Percentiles rank a stretch among this genome's conserved stretches.
Conservation (phyloP, 2,113 vertebrate species). For the Coptodon rendalli region DNA sequence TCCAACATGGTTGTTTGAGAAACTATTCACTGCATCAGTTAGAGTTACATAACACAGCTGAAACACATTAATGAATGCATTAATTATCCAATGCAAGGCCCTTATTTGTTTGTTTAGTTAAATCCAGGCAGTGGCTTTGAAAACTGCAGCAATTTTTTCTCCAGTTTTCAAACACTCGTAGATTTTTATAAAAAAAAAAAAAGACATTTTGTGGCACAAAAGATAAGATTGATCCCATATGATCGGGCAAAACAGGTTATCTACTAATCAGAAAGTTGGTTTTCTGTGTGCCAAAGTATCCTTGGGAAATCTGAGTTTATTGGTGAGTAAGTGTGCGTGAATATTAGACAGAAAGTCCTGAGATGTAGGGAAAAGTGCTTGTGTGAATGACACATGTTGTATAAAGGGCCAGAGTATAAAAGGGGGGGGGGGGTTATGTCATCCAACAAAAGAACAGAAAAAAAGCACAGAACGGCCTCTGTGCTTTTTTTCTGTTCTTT, state of each 20-base stretch:
- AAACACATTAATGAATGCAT: background rate
- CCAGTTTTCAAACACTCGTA: background rate
- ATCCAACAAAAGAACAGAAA: background rate
- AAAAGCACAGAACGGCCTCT: background rate
- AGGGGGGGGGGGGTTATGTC: too few species aligned
- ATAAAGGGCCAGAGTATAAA: background rate
- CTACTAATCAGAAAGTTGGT: background rate
- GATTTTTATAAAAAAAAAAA: background rate
- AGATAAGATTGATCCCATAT: background rate
- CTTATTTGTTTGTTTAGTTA: background rate
- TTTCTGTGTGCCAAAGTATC: background rate
- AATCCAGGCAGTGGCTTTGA: fast-evolving
- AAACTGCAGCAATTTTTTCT: background rate
- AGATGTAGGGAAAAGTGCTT: background rate
- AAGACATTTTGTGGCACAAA: background rate
- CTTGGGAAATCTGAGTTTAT: background rate
- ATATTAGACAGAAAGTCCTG: background rate
- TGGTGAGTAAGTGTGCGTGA: background rate
- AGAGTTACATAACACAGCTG: background rate
- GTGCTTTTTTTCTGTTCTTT: background rate
- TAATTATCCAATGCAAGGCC: background rate
- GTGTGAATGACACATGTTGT: background rate
- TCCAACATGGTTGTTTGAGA: background rate
- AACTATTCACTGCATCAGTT: background rate
- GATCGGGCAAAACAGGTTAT: background rate